Conservation (phyloP, 2,113 vertebrate genomes). For the Chloebia gouldiae region DNA sequence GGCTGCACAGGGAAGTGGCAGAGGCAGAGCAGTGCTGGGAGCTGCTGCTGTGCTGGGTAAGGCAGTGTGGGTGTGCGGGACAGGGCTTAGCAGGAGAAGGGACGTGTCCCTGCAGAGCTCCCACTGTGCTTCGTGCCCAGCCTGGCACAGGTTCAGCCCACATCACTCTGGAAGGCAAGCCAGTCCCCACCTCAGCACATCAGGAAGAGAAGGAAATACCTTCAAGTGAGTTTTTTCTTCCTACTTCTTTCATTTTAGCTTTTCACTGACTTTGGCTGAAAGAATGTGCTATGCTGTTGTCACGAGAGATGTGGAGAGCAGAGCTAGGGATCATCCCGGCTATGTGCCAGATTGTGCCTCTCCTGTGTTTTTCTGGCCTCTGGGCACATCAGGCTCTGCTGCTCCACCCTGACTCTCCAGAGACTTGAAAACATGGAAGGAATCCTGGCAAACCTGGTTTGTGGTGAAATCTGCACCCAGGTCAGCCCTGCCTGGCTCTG, state of each 20-base stretch:
- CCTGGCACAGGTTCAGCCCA: neutral
- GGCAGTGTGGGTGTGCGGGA: neutral
- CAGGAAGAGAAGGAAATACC: neutral
- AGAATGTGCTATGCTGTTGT: neutral
- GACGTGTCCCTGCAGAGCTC: neutral
- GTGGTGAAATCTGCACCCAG: neutral
- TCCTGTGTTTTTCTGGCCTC: neutral
- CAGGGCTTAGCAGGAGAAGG: fast-evolving
- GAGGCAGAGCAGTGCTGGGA: neutral
- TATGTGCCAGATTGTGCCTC: fast-evolving
- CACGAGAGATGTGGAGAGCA: fast-evolving
- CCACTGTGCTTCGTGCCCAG: fast-evolving
- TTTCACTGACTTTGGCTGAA: neutral
- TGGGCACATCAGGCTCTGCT: neutral
- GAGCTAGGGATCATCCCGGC: fast-evolving
- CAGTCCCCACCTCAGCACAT: neutral
- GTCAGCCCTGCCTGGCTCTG: neutral
- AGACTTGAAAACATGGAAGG: neutral
- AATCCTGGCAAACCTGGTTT: neutral
- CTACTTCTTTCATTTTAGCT: neutral
- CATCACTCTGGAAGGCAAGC: neutral
- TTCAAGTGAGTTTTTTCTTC: neutral
- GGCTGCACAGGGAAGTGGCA: neutral
- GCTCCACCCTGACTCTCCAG: neutral
- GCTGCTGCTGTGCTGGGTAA: neutral